Conservation (phyloP, 2,113 vertebrate species). For the Oryzias woworae region DNA sequence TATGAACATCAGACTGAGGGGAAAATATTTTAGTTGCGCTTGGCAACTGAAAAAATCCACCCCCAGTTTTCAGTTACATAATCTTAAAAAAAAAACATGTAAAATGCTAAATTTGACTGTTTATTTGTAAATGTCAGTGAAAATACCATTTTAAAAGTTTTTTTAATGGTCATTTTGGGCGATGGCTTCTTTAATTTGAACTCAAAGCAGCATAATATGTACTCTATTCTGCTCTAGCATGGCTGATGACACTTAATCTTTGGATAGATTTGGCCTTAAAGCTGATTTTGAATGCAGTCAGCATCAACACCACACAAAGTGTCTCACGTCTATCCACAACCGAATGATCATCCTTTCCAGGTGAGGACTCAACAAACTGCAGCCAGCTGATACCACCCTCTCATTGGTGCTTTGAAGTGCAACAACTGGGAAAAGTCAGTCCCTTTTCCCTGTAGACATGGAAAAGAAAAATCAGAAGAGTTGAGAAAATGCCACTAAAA, state of each 20-base stretch:
- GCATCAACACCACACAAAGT: slow-evolving; percentile 22
- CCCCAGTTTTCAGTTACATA: too few relatives aligned
- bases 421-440: slow-evolving; percentile 14
- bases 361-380: slow-evolving; percentile 27
- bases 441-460: slow-evolving; percentile 18
- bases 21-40: too few relatives aligned
- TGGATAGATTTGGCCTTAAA: slow-evolving; percentile 20
- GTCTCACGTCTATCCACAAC: background rate
- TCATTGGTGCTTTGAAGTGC: slow-evolving; percentile 31
- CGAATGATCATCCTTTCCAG: slow-evolving; percentile 21
- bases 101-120: too few relatives aligned
- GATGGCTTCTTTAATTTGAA: background rate
- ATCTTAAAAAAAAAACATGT: too few relatives aligned
- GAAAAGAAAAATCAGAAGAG: slow-evolving; percentile 28
- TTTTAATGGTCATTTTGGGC: background rate
- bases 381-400: slow-evolving; percentile 19
- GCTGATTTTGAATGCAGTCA: slow-evolving; percentile 24
- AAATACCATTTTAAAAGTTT: too few relatives aligned
- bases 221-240: background rate
- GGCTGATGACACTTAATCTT: slow-evolving; percentile 4
- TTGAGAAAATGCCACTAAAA: slow-evolving; percentile 58
- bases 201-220: background rate
- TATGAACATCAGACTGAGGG: too few relatives aligned
- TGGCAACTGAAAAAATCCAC: too few relatives aligned
- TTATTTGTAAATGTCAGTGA: too few relatives aligned